These are phyloP conservation scores for Troides oblongomaculatus DNA, from an alignment of 2,888 invertebrate species.

Conservation along the genomic window DNA sequence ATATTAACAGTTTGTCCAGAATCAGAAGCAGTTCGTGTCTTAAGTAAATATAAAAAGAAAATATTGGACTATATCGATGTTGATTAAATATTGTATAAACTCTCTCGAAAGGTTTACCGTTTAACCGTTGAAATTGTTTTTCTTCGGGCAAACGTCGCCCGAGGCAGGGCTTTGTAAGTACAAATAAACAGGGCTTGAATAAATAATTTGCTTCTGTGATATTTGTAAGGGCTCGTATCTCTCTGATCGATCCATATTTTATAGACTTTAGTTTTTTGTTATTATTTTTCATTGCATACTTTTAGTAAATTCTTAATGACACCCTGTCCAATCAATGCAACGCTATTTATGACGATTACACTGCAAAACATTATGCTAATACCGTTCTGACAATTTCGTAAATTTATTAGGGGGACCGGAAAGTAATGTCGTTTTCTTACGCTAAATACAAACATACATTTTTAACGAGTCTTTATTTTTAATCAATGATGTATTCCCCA, in stretches of 20 bases:
- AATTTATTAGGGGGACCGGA: no score
- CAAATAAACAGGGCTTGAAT: slow-evolving; percentile 3
- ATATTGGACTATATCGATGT: background rate
- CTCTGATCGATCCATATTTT: background rate
- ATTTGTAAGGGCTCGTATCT: background rate
- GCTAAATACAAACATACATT: no score
- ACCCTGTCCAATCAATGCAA: no score
- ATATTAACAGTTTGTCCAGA: background rate
- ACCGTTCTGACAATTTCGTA: no score
- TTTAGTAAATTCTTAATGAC: background rate
- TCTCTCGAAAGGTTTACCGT: background rate
- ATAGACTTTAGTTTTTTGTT: background rate
- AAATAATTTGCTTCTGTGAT: slow-evolving; percentile 3
- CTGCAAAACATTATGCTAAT: no score
- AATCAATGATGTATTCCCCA: no score
- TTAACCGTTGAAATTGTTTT: slow-evolving; percentile 9
- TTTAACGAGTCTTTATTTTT: no score
- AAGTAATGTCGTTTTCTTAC: no score
- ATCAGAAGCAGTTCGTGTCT: background rate
- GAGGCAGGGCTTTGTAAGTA: background rate
- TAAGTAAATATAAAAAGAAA: background rate
- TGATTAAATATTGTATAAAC: background rate
- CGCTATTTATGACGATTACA: no score
- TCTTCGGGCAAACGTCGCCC: background rate
- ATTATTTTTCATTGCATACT: background rate